Evolutionary conservation across 1,140 invertebrate species (phyloP), one percentile per base, ranked within the genome.

Genomic region (Atopsyche davidsoni): DNA sequence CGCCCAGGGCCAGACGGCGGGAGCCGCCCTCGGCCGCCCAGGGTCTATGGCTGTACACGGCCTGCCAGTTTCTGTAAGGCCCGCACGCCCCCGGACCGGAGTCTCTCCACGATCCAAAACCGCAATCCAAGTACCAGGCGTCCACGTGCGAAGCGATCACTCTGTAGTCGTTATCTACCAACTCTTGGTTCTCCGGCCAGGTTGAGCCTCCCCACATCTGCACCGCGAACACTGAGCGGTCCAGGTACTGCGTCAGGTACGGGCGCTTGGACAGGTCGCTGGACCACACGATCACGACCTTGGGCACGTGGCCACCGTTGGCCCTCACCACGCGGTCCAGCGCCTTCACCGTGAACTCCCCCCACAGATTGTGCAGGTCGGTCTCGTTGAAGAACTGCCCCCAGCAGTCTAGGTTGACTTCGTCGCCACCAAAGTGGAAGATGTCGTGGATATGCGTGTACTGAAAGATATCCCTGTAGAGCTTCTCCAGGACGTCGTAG

Each of bases 71-170:
- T 32, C 83, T 76, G 61, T 89, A 89, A 1, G 86, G 85, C 3
- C 85, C 83, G 59, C 87, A 90, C 31, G 86, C 83, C 0, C 82
- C 85, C 34, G 68, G 72, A 49, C 75, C 57, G 58, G 73, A 64
- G 64, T 85, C 84, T 4, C 86, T 69, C 87, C 87, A 90, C 32
- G 78, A 82, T 1, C 86, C 86, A 61, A 86, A 89, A 0, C 87
- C 87, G 59, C 88, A 90, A 59, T 90, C 87, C 43, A 92, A 72
- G 67, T 90, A 89, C 86, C 86, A 89, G 1, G 85, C 85, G 61
- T 91, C 86, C 21, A 88, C 85, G 61, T 90, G 87, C 0, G 87
- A 89, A 23, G 89, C 66, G 21, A 91, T 83, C n/a, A 88, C 75
- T 14, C 83, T 77, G 63, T 83, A 89, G 1, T 85, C 85, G 43